A percentile compares a stretch with the other conserved stretches of the same genome.
Conservation (phyloP, 1,140 invertebrate species). For the Halotydeus destructor region DNA sequence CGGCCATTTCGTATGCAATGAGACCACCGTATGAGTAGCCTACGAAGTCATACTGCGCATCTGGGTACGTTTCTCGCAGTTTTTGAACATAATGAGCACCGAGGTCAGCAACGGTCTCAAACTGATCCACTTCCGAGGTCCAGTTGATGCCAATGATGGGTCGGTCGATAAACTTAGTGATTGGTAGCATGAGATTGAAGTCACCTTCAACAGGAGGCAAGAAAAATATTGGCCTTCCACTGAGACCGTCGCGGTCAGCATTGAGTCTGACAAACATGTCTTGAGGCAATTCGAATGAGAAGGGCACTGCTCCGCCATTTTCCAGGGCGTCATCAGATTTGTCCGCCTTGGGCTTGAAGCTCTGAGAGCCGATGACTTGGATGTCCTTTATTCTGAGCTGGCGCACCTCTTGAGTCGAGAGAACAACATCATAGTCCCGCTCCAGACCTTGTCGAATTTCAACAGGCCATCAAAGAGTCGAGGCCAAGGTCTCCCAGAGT, state of each 20-base stretch:
- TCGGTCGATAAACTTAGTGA: conserved; percentile 33
- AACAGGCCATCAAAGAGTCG: conserved; percentile 84
- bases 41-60: conserved; percentile 41
- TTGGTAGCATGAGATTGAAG: conserved; percentile 32
- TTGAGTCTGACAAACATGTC: conserved; percentile 32
- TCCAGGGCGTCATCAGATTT: background rate
- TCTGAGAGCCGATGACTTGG: conserved; percentile 6
- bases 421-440: conserved; percentile 5
- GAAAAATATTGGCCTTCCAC: conserved; percentile 16
- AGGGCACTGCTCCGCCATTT: background rate
- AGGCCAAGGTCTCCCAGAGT: conserved; percentile 76
- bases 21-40: conserved; percentile 87
- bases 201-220: conserved; percentile 13
- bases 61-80: background rate
- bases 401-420: conserved; percentile 8
- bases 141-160: conserved; percentile 7
- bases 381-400: conserved; percentile 10
- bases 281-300: background rate
- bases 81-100: conserved; percentile 49
- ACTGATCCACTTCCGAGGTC: conserved; percentile 34
- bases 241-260: conserved; percentile 32
- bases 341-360: background rate
- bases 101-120: conserved; percentile 39
- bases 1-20: conserved; percentile 77
- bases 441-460: conserved; percentile 48